Evolutionary conservation across 2,113 vertebrate species (phyloP).

Genomic region (Eptesicus fuscus): DNA sequence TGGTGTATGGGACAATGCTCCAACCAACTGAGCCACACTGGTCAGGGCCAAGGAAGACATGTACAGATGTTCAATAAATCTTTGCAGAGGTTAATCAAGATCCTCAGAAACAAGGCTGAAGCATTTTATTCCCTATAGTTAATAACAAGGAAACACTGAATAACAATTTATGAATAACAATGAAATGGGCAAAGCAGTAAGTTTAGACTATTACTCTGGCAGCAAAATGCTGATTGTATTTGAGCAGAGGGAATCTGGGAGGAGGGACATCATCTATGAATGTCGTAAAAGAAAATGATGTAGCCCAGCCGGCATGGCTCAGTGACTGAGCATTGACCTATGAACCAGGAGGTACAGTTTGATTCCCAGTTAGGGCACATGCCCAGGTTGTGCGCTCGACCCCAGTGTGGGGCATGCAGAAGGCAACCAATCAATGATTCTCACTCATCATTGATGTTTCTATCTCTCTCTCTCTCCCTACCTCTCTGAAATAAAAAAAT

Average conservation of each 20-base stretch:
- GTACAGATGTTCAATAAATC: not conserved
- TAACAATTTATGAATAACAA: not conserved
- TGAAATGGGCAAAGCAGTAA: not conserved
- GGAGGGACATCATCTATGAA: not conserved
- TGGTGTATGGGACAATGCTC: not conserved
- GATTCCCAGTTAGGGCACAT: no score
- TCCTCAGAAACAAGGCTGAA: not conserved
- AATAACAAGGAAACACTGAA: not conserved
- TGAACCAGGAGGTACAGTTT: no score
- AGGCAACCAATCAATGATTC: no score
- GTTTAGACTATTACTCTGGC: not conserved
- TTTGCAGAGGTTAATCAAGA: not conserved
- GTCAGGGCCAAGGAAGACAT: not conserved
- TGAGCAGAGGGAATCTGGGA: not conserved
- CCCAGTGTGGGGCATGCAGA: no score
- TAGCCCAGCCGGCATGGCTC: no score
- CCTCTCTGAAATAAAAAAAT: no score
- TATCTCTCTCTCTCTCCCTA: no score
- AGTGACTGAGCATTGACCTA: no score
- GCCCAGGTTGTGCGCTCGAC: no score
- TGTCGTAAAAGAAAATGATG: no score
- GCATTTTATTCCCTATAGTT: not conserved
- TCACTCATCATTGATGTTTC: no score
- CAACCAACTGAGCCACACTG: not conserved
- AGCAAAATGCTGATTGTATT: not conserved